Base-by-base conservation (phyloP, 2,113 vertebrate genomes). In the Poeciliopsis occidentalis region DNA sequence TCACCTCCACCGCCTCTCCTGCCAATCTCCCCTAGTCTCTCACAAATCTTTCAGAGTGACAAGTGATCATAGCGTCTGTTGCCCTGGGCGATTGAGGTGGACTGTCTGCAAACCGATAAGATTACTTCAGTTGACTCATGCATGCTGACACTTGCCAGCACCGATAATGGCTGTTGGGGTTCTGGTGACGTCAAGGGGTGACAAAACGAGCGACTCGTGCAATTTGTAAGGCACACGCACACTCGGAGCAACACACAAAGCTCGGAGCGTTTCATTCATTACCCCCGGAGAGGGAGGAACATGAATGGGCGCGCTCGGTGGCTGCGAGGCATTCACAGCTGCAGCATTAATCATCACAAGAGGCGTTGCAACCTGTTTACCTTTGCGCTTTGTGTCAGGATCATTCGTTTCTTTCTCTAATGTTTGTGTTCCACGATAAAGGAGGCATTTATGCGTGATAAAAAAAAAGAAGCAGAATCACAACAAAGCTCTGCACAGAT, bases 131-230 rank as follows among this genome's bases (percentile, higher is more conserved):
- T 27, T 61, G 63, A 54, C 34, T 60, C 44, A 26, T 61, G 19
- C 4, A 19, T 8, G 34, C 41, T 30, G 12, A 80, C 71, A 81
- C 61, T 67, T 85, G 76, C 54, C 76, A 6, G 63, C 54, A 13
- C 74, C 34, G 78, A 81, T 77, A 87, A 80, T 41, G 79, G 67
- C 67, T 61, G 44, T 44, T 73, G 47, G 44, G 73, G 64, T 65
- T 78, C 67, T 4, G 30, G 44, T 90, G 89, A 88, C 72, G 67
- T 85, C 83, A 88, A 74, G 65, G 67, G 19, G 51, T 67, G 64
- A 76, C n/a, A 66, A 76, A 75, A 82, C 76, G 62, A 73, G 60
- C 22, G 74, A 34, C 41, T 27, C 0, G 34, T 62, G 73, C 44
- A 63, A 66, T 63, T 78, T 71, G 71, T 67, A 47, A 51, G 26